phyloP scores from a whole-genome alignment of 1,140 invertebrate genomes.

The Prorops nasuta region DNA sequence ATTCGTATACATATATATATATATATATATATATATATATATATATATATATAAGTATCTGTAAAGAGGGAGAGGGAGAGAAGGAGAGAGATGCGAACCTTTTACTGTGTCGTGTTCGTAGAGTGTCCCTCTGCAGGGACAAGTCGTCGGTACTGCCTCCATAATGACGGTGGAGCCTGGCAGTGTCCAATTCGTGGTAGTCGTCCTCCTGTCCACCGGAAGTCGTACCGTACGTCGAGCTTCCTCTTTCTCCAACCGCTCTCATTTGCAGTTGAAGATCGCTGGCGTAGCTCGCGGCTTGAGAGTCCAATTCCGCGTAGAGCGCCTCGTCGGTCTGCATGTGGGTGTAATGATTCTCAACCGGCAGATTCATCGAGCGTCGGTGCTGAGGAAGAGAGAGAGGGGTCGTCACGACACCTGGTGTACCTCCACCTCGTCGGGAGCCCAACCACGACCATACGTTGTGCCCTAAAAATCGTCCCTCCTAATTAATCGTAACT shows the following conservation, averaged over 20 bases:
- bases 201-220: constrained; percentile 50
- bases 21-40: constrained; percentile 5
- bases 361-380: constrained; percentile 54
- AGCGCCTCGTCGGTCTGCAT: constrained; percentile 69
- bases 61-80: neutral
- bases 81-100: constrained; percentile 30
- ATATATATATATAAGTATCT: neutral
- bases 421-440: constrained; percentile 53
- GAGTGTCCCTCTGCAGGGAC: constrained; percentile 43
- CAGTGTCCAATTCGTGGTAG: constrained; percentile 53
- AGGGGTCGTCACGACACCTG: constrained; percentile 50
- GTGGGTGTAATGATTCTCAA: constrained; percentile 71
- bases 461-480: constrained; percentile 45
- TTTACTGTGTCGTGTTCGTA: constrained; percentile 49
- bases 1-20: constrained; percentile 4
- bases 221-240: constrained; percentile 48
- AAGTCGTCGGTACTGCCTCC: constrained; percentile 42
- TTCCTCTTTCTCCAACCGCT: too few relatives aligned
- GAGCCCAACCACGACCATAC: constrained; percentile 68
- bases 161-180: constrained; percentile 51
- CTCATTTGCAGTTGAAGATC: constrained; percentile 51
- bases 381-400: constrained; percentile 51
- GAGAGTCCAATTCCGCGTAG: constrained; percentile 66
- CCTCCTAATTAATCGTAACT: neutral
- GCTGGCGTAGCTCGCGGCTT: constrained; percentile 54